Evolutionary conservation across 1,140 invertebrate species (phyloP).

Genomic region (Drosophila saltans): DNA sequence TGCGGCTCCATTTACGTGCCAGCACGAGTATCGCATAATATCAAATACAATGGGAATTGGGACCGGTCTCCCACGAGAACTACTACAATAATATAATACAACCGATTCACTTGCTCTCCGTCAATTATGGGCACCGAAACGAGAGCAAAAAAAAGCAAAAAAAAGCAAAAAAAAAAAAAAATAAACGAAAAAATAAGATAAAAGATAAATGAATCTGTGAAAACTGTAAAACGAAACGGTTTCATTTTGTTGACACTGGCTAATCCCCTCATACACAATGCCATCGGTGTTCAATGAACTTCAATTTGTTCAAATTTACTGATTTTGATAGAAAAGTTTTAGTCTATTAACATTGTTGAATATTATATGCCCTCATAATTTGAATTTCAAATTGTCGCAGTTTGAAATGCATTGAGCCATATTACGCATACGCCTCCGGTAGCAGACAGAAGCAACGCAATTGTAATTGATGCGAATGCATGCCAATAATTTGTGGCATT

Average conservation of each 20-base stretch:
- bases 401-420: slow-evolving; percentile 31
- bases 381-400: slow-evolving; percentile 21
- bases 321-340: slow-evolving; percentile 1
- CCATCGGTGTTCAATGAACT: slow-evolving; percentile 30
- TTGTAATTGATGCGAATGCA: slow-evolving; percentile 25
- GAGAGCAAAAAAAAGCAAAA: background rate
- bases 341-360: background rate
- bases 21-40: slow-evolving; percentile 26
- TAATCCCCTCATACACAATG: slow-evolving; percentile 19
- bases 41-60: background rate
- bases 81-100: slow-evolving; percentile 7
- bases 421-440: slow-evolving; percentile 36
- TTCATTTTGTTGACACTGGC: slow-evolving; percentile 29
- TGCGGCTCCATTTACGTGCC: slow-evolving; percentile 37
- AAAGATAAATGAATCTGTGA: slow-evolving; percentile 69
- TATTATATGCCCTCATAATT: no score
- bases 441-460: slow-evolving; percentile 27
- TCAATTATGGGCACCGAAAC: slow-evolving; percentile 47
- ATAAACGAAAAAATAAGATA: slow-evolving; percentile 33
- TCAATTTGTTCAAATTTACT: slow-evolving; percentile 37
- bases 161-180: slow-evolving; percentile 23
- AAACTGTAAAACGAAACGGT: slow-evolving; percentile 26
- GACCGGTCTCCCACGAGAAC: slow-evolving; percentile 26
- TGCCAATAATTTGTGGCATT: slow-evolving; percentile 51
- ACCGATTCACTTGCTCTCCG: slow-evolving; percentile 46